Evolutionary conservation across 2,797 vertebrate genomes (phyloP).

Genomic region (Sylvilagus floridanus): DNA sequence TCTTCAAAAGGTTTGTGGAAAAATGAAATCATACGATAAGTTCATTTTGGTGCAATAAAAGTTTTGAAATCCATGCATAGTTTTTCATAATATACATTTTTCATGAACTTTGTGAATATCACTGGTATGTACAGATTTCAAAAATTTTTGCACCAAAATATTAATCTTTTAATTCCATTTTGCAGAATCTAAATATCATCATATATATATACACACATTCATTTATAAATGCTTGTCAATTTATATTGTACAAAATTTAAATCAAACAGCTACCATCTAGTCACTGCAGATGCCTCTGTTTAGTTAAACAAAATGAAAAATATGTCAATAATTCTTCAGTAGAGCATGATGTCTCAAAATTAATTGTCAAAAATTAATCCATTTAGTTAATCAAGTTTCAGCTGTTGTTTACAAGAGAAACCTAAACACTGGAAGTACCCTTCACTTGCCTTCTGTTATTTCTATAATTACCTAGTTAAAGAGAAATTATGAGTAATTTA

Average conservation of each 20-base stretch:
- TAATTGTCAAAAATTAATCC: constrained; percentile 65
- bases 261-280: not conserved
- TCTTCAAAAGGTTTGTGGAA: too few relatives aligned
- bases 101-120: too few relatives aligned
- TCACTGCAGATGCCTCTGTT: constrained; percentile 20
- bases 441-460: constrained; percentile 45
- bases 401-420: constrained; percentile 69
- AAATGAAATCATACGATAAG: too few relatives aligned
- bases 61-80: too few relatives aligned
- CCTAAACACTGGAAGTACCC: constrained; percentile 1
- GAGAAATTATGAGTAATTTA: constrained; percentile 60
- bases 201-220: accelerated
- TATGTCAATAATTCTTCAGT: constrained; percentile 72
- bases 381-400: constrained; percentile 67
- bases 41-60: too few relatives aligned
- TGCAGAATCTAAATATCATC: too few relatives aligned
- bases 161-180: too few relatives aligned
- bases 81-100: too few relatives aligned
- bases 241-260: not conserved
- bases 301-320: constrained; percentile 66
- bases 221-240: not conserved
- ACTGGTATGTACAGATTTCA: too few relatives aligned
- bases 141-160: too few relatives aligned
- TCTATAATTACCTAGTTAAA: constrained; percentile 72
- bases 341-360: constrained; percentile 76